phyloP scores from a whole-genome alignment of 2,113 vertebrate genomes.

The Carollia perspicillata region DNA sequence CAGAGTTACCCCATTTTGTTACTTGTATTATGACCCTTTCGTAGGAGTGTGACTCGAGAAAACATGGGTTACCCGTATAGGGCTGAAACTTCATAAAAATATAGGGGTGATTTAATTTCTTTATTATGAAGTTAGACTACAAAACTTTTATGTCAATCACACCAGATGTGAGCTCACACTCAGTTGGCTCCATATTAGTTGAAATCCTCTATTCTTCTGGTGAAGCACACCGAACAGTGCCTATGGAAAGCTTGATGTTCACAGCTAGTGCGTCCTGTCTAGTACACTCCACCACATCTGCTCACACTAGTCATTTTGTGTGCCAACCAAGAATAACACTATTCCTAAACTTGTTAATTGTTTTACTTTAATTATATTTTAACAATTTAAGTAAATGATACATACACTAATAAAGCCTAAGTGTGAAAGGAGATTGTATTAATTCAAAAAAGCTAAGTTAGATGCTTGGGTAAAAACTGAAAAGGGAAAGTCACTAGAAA shows the following conservation, averaged over 20 bases:
- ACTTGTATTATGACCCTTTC: not conserved
- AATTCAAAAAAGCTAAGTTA: slow-evolving; percentile 9
- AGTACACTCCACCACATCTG: accelerated
- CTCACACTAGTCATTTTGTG: not conserved
- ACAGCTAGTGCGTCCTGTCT: not conserved
- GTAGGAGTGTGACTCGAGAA: not conserved
- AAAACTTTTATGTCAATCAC: not conserved
- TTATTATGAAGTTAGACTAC: not conserved
- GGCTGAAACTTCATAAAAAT: not conserved
- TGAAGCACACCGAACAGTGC: not conserved
- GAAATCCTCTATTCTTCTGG: not conserved
- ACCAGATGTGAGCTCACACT: not conserved
- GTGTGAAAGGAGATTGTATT: not conserved
- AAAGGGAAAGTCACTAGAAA: not conserved
- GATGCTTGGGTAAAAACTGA: not conserved
- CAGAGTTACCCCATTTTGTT: not conserved
- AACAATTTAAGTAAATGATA: not conserved
- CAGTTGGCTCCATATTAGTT: not conserved
- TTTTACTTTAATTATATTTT: not conserved
- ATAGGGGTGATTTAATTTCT: not conserved
- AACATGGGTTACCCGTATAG: not conserved
- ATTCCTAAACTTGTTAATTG: not conserved
- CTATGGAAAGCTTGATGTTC: not conserved
- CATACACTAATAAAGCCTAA: not conserved
- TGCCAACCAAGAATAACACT: not conserved